A percentile compares a stretch with the other conserved stretches of the same genome.
These are phyloP conservation scores for Hedya salicella DNA, from an alignment of 2,888 invertebrate genomes.

Conservation along the genomic window DNA sequence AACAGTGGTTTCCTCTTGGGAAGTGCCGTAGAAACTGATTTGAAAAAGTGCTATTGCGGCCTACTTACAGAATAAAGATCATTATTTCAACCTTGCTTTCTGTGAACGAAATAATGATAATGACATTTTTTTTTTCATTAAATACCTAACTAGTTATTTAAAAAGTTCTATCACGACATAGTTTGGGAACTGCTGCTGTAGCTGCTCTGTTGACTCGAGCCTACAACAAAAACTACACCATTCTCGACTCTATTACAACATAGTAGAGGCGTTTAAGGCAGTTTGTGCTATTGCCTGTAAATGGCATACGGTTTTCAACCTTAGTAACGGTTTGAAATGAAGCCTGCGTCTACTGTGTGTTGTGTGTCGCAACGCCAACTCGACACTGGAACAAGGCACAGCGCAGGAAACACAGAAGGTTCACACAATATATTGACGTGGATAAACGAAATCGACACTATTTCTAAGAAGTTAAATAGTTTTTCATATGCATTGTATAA, in stretches of 20 bases:
- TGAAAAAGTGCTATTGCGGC: too few species aligned
- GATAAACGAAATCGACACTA: too few species aligned
- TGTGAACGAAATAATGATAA: too few species aligned
- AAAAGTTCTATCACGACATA: not conserved
- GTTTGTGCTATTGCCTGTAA: not conserved
- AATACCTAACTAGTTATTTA: too few species aligned
- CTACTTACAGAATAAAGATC: too few species aligned
- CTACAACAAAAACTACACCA: not conserved
- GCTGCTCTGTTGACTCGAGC: not conserved
- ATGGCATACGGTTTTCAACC: not conserved
- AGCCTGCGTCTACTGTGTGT: slow-evolving; percentile 12
- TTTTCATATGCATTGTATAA: too few species aligned
- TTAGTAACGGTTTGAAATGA: slow-evolving; percentile 1
- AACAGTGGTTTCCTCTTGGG: too few species aligned
- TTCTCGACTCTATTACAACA: not conserved
- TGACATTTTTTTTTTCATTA: too few species aligned
- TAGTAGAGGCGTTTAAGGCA: not conserved
- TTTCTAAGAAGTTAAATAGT: too few species aligned
- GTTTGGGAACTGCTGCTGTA: too few species aligned
- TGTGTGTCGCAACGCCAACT: slow-evolving; percentile 31
- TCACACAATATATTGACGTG: not conserved
- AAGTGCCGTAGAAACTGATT: too few species aligned
- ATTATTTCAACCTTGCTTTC: too few species aligned
- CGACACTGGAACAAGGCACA: slow-evolving; percentile 23
- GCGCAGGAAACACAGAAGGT: not conserved